Conservation (phyloP, 1,140 invertebrate species). For the Anadara kagoshimensis region DNA sequence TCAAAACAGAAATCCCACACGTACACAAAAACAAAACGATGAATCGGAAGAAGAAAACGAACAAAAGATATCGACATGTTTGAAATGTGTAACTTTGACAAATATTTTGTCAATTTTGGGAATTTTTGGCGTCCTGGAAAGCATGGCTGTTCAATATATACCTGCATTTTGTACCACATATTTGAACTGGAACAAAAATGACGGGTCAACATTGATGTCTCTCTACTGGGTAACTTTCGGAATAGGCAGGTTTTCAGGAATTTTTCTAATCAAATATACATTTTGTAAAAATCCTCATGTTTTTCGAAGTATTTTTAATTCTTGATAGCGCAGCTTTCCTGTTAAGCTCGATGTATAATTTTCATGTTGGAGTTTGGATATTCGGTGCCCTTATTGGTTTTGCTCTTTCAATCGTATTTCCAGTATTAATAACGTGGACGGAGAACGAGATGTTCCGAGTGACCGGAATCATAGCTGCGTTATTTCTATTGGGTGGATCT, state of each 20-base stretch:
- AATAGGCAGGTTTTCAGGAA: conserved; percentile 38
- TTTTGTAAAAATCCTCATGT: conserved; percentile 25
- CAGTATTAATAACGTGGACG: conserved; percentile 48
- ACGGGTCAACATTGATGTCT: conserved; percentile 41
- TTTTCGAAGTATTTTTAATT: conserved; percentile 5
- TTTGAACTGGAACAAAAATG: conserved; percentile 40
- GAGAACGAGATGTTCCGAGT: conserved; percentile 44
- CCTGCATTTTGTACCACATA: conserved; percentile 39
- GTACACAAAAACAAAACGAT: neutral
- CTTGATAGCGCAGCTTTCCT: conserved; percentile 13
- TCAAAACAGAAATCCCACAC: neutral
- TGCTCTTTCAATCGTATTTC: conserved; percentile 48
- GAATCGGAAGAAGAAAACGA: conserved; percentile 7
- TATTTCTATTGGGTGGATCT: conserved; percentile 39
- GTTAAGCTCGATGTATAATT: conserved; percentile 8
- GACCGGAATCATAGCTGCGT: conserved; percentile 43
- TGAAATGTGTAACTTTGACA: conserved; percentile 31
- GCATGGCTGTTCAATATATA: conserved; percentile 41
- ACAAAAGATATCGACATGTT: conserved; percentile 15
- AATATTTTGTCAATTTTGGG: conserved; percentile 35
- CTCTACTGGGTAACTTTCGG: conserved; percentile 50
- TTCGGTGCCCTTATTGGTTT: conserved; percentile 34
- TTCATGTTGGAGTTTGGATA: conserved; percentile 41
- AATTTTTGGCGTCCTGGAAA: conserved; percentile 40
- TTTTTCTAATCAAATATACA: conserved; percentile 25